These are phyloP conservation scores for Osmerus mordax DNA, from an alignment of 2,113 vertebrate genomes.

Conservation along the genomic window DNA sequence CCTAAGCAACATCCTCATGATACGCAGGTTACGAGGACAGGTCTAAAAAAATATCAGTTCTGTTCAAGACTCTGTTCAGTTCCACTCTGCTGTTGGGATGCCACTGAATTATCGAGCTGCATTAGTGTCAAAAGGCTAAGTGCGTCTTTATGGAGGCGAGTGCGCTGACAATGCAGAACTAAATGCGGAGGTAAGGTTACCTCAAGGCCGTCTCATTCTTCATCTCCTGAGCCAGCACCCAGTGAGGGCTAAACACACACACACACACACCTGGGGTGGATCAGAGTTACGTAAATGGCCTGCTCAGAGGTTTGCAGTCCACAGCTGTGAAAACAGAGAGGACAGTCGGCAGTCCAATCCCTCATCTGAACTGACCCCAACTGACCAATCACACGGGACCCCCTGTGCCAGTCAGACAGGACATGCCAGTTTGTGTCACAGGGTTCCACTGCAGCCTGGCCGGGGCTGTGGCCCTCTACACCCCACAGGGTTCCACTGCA, in stretches of 20 bases:
- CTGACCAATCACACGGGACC: neutral
- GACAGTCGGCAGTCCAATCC: constrained; percentile 13
- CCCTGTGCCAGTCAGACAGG: neutral
- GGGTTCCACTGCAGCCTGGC: too few species aligned
- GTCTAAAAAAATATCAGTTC: neutral
- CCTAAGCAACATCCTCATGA: too few species aligned
- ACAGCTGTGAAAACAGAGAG: constrained; percentile 44
- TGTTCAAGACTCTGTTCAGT: too few species aligned
- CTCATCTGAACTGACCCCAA: constrained; percentile 4
- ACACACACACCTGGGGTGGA: neutral
- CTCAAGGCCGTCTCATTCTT: constrained; percentile 58
- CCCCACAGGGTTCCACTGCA: neutral
- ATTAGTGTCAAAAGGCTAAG: constrained; percentile 14
- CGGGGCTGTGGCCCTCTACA: too few species aligned
- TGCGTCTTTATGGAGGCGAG: constrained; percentile 2
- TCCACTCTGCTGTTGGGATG: neutral
- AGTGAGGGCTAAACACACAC: constrained; percentile 18
- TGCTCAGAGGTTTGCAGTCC: constrained; percentile 34
- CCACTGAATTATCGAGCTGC: constrained; percentile 3
- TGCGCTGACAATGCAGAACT: constrained; percentile 50
- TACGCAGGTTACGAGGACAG: neutral
- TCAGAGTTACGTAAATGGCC: constrained; percentile 43
- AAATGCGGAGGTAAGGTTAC: constrained; percentile 56
- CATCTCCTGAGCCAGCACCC: constrained; percentile 56
- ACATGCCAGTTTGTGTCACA: neutral